Evolutionary conservation across 30 jellyfish, hydroid and myxozoan species (phyloP).

Genomic region (Pelagia noctiluca): DNA sequence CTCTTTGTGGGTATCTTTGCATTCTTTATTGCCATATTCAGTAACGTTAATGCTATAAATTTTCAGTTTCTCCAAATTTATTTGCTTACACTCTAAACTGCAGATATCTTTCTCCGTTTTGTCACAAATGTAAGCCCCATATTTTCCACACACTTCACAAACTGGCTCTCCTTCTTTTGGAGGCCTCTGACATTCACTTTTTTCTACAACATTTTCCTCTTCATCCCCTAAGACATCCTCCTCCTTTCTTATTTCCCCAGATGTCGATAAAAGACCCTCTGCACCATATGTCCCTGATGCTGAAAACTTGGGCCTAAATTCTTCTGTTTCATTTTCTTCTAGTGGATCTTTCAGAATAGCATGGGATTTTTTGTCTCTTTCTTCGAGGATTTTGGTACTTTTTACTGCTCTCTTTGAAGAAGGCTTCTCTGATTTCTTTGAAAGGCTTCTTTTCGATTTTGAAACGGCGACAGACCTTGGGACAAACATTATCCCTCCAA

Average conservation of each 20-base stretch:
- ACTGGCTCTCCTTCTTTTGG: constrained; percentile 46
- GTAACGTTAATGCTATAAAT: too few relatives aligned
- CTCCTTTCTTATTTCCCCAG: too few relatives aligned
- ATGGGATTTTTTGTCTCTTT: too few relatives aligned
- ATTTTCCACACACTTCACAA: constrained; percentile 83
- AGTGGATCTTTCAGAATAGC: too few relatives aligned
- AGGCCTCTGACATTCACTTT: background rate
- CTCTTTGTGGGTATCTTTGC: too few relatives aligned
- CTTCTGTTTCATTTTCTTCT: too few relatives aligned
- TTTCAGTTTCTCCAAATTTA: constrained; percentile 19
- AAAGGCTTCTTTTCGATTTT: background rate
- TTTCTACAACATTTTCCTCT: background rate
- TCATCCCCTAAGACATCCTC: background rate
- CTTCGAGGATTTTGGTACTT: too few relatives aligned
- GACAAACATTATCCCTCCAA: background rate
- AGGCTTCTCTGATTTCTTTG: background rate
- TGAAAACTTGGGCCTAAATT: too few relatives aligned
- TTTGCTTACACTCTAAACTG: constrained; percentile 74
- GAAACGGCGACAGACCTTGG: constrained; percentile 5
- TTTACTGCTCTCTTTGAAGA: background rate
- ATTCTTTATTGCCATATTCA: too few relatives aligned
- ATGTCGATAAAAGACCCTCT: too few relatives aligned
- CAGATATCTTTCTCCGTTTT: constrained; percentile 87
- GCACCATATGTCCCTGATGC: too few relatives aligned
- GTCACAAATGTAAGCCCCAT: constrained; percentile 92